Evolutionary conservation across 2,797 vertebrate species (phyloP).

Genomic region (Holocentrus rufus): DNA sequence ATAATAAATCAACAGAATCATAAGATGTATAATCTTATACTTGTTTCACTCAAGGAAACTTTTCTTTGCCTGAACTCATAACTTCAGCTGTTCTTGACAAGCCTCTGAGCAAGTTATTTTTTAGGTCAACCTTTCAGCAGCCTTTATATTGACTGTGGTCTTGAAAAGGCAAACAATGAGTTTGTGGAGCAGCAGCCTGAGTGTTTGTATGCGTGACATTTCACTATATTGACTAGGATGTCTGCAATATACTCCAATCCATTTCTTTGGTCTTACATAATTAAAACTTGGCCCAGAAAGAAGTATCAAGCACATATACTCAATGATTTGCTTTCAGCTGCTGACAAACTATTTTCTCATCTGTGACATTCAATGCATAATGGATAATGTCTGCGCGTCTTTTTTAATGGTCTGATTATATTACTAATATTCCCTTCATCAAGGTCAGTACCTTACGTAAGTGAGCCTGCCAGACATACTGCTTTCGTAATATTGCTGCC

Average conservation of each 20-base stretch:
- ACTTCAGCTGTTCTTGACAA: neutral
- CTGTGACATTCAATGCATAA: constrained; percentile 22
- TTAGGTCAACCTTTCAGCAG: constrained; percentile 30
- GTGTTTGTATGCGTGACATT: constrained; percentile 22
- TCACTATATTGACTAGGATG: constrained; percentile 5
- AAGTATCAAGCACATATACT: constrained; percentile 9
- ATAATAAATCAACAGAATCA: neutral
- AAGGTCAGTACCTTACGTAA: constrained; percentile 5
- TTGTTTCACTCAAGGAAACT: too few relatives aligned
- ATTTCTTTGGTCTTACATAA: constrained; percentile 36
- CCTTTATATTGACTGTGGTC: neutral
- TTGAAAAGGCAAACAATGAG: constrained; percentile 2
- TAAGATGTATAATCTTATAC: neutral
- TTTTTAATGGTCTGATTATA: constrained; percentile 5
- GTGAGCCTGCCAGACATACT: neutral
- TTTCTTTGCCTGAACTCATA: neutral
- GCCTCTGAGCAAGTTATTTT: constrained; percentile 1
- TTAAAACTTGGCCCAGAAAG: constrained; percentile 47
- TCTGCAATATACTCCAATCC: neutral
- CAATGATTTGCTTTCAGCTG: constrained; percentile 27
- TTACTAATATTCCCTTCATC: constrained; percentile 5
- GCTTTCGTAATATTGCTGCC: neutral
- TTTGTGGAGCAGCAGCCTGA: constrained; percentile 4
- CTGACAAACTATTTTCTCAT: constrained; percentile 18
- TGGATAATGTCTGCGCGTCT: neutral